A percentile compares a stretch with the other conserved stretches of the same genome.
phyloP scores from a whole-genome alignment of 2,888 invertebrate species.

The Drosophila maculinotata region DNA sequence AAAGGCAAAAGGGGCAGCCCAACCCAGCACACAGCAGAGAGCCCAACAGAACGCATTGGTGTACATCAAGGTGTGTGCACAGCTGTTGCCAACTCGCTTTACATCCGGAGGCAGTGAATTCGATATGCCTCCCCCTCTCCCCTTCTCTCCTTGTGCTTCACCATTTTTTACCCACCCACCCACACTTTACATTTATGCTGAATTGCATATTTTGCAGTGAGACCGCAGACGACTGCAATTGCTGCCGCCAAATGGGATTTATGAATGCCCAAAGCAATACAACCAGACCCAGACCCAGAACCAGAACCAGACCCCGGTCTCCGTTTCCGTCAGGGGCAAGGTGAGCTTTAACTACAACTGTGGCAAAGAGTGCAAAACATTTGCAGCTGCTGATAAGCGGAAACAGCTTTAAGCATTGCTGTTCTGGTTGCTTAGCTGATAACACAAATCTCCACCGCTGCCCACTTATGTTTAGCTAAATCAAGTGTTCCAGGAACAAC shows the following conservation, averaged over 20 bases:
- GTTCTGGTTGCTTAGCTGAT: constrained; percentile 24
- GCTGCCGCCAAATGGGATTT: constrained; percentile 65
- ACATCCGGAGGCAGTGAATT: constrained; percentile 54
- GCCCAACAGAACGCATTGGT: neutral
- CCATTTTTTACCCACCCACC: neutral
- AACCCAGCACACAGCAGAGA: too few species aligned
- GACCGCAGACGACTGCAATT: constrained; percentile 63
- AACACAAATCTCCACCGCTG: constrained; percentile 10
- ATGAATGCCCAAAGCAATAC: constrained; percentile 53
- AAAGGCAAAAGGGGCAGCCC: constrained; percentile 29
- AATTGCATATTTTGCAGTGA: constrained; percentile 61
- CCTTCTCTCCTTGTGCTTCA: too few species aligned
- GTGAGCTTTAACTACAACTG: constrained; percentile 44
- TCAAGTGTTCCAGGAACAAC: constrained; percentile 2
- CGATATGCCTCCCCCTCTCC: constrained; percentile 51
- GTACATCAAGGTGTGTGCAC: constrained; percentile 54
- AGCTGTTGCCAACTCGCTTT: constrained; percentile 63
- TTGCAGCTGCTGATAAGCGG: constrained; percentile 42
- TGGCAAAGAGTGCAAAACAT: constrained; percentile 1
- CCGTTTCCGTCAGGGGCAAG: constrained; percentile 31
- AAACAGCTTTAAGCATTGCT: constrained; percentile 7
- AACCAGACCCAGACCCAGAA: constrained; percentile 5
- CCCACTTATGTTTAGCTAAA: constrained; percentile 11
- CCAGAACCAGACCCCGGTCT: neutral
- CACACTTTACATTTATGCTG: constrained; percentile 41